Conservation (phyloP, 2,888 invertebrate genomes). For the Lasioglossum villosulum region DNA sequence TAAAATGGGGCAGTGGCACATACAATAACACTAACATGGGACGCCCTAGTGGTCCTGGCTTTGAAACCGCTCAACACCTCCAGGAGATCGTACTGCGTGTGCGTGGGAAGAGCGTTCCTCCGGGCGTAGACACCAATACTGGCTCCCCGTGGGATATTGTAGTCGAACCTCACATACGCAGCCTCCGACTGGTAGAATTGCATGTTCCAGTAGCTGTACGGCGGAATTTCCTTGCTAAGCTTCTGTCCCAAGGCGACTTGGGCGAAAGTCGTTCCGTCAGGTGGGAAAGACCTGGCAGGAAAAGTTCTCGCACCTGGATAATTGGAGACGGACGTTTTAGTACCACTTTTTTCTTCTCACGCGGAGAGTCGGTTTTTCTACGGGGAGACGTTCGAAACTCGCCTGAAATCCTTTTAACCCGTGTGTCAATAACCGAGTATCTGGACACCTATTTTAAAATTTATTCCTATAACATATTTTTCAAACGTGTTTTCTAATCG, state of each 20-base stretch:
- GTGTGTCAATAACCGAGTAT: too few relatives aligned
- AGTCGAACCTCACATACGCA: conserved; percentile 97
- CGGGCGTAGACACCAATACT: conserved; percentile 98
- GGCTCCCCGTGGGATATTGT: conserved; percentile 95
- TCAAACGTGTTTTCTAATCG: too few relatives aligned
- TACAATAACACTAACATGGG: conserved; percentile 90
- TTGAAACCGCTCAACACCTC: conserved; percentile 96
- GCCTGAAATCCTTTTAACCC: not conserved
- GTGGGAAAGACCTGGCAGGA: conserved; percentile 95
- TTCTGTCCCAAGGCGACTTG: conserved; percentile 95
- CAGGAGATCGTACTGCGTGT: conserved; percentile 98
- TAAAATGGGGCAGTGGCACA: conserved; percentile 70
- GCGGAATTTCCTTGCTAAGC: conserved; percentile 94
- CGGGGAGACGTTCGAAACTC: not conserved
- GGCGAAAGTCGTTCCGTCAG: conserved; percentile 96
- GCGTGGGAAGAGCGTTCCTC: conserved; percentile 96
- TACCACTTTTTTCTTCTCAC: not conserved
- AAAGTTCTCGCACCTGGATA: conserved; percentile 92
- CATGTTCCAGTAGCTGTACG: conserved; percentile 99
- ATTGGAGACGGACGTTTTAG: conserved; percentile 18
- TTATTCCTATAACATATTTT: too few relatives aligned
- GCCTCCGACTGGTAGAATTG: conserved; percentile 98
- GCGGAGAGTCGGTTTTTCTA: conserved; percentile 32
- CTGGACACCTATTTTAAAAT: too few relatives aligned
- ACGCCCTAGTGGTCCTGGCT: conserved; percentile 92